These are phyloP conservation scores for Callyntrura sp. DNA, from an alignment of 2,888 invertebrate genomes.

Conservation along the genomic window DNA sequence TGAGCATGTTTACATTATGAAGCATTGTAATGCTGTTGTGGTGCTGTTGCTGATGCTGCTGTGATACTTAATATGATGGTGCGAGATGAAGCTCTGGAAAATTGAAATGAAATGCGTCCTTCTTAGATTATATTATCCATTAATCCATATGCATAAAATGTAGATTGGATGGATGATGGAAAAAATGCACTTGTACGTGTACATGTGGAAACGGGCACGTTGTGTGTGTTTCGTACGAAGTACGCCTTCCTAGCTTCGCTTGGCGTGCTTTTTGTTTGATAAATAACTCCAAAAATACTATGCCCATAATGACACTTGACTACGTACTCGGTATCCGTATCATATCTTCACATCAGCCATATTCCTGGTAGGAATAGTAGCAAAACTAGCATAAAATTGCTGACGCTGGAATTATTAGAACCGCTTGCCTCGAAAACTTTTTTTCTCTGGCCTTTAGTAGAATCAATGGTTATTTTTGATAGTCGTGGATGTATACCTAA, in stretches of 20 bases:
- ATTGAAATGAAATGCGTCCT: conserved; percentile 71
- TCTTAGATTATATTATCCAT: conserved; percentile 55
- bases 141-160: conserved; percentile 70
- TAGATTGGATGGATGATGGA: too few relatives aligned
- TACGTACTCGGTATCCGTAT: background rate
- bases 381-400: too few relatives aligned
- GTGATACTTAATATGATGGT: conserved; percentile 25
- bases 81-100: conserved; percentile 48
- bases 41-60: conserved; percentile 36
- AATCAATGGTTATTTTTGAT: conserved; percentile 32
- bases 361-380: too few relatives aligned
- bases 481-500: too few relatives aligned
- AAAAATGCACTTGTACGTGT: conserved; percentile 24
- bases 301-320: conserved; percentile 39
- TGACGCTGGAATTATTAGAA: conserved; percentile 16
- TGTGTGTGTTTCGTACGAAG: too few relatives aligned
- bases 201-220: background rate
- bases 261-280: background rate
- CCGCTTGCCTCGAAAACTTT: background rate
- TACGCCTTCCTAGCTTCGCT: too few relatives aligned
- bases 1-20: conserved; percentile 36
- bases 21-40: conserved; percentile 10
- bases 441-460: too few relatives aligned
- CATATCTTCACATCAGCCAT: too few relatives aligned
- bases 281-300: background rate